Percentiles rank a stretch among this genome's conserved stretches.
These are phyloP conservation scores for pig (Sus scrofa) DNA, from an alignment of 2,113 vertebrate species.

Conservation along the genomic window T2T-Sscrofa CM000819.6:10842001-10842500, in stretches of 20 bases:
- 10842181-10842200: conserved; percentile 60
- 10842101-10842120: conserved; percentile 88
- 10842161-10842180: conserved; percentile 45
- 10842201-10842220: conserved; percentile 64
- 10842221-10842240: conserved; percentile 62
- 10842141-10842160: not conserved
- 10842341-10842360: conserved; percentile 64
- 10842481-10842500: conserved; percentile 55
- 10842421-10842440: conserved; percentile 77
- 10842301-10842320: conserved; percentile 70
- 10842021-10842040: conserved; percentile 95
- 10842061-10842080: conserved; percentile 96
- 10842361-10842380: conserved; percentile 74
- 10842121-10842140: conserved; percentile 78
- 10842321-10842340: conserved; percentile 62
- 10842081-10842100: conserved; percentile 88
- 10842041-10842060: conserved; percentile 94
- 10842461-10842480: conserved; percentile 29
- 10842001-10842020: conserved; percentile 96
- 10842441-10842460: conserved; percentile 78
- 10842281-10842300: conserved; percentile 45
- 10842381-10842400: conserved; percentile 66
- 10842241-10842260: conserved; percentile 63
- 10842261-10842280: conserved; percentile 63
- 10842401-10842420: conserved; percentile 69